A percentile compares a stretch with the other conserved stretches of the same genome.
Conservation (phyloP, 2,888 invertebrate species). For the Petrolisthes manimaculis region DNA sequence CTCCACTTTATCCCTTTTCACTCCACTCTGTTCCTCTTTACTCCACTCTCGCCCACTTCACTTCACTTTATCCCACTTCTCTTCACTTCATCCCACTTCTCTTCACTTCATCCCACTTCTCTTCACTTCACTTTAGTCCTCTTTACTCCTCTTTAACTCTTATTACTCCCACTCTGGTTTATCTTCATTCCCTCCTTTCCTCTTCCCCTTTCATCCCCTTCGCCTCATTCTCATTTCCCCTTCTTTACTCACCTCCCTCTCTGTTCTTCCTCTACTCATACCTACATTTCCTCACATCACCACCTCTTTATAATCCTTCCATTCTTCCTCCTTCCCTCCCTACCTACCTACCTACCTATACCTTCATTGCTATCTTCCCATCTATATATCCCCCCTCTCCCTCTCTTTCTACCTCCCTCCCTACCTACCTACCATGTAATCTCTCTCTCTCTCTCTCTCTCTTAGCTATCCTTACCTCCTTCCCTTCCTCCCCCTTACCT, state of each 20-base stretch:
- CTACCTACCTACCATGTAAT: neutral
- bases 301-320: neutral
- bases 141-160: neutral
- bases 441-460: slow-evolving; percentile 2
- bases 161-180: neutral
- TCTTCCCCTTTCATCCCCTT: neutral
- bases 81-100: neutral
- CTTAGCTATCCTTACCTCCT: neutral
- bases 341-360: neutral
- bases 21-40: too few relatives aligned
- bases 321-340: neutral
- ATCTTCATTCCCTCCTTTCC: neutral
- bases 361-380: neutral
- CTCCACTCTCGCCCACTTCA: too few relatives aligned
- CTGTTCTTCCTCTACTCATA: neutral
- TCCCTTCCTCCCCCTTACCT: neutral
- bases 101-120: neutral
- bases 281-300: neutral
- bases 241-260: neutral
- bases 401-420: neutral
- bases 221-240: neutral
- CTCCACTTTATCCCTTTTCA: too few relatives aligned
- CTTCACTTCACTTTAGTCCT: neutral
- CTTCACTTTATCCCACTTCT: too few relatives aligned
- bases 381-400: neutral